phyloP scores from a whole-genome alignment of 2,797 vertebrate genomes.

The Dipus sagitta region DNA sequence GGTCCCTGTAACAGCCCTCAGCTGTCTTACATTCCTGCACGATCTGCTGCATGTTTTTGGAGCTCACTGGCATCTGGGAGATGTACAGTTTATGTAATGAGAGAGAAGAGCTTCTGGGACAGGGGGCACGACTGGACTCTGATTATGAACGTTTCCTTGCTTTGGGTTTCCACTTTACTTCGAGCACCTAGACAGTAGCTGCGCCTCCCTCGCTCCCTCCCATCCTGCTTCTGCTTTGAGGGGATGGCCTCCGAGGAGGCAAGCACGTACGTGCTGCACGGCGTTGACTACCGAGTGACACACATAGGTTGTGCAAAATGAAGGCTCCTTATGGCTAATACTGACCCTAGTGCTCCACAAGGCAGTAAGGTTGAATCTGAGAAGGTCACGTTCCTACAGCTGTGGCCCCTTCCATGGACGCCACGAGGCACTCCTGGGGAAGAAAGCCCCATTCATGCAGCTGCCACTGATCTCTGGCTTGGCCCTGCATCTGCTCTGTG shows the following conservation, averaged over 20 bases:
- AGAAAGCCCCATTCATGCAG: background rate
- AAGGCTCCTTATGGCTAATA: background rate
- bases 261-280: background rate
- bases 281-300: background rate
- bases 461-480: background rate
- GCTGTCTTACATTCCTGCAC: background rate
- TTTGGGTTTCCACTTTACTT: slow-evolving; percentile 35
- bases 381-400: background rate
- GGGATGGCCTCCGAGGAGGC: background rate
- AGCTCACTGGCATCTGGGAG: background rate
- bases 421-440: background rate
- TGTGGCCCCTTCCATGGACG: background rate
- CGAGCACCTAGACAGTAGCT: background rate
- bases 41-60: background rate
- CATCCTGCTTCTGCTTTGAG: background rate
- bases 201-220: background rate
- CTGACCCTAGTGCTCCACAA: background rate
- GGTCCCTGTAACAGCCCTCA: background rate
- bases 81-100: background rate
- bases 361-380: background rate
- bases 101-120: background rate
- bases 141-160: background rate
- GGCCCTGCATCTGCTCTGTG: background rate
- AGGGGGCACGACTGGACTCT: background rate
- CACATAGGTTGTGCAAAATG: background rate